Conservation (phyloP, 2,888 invertebrate genomes). For the Ecdyonurus torrentis region DNA sequence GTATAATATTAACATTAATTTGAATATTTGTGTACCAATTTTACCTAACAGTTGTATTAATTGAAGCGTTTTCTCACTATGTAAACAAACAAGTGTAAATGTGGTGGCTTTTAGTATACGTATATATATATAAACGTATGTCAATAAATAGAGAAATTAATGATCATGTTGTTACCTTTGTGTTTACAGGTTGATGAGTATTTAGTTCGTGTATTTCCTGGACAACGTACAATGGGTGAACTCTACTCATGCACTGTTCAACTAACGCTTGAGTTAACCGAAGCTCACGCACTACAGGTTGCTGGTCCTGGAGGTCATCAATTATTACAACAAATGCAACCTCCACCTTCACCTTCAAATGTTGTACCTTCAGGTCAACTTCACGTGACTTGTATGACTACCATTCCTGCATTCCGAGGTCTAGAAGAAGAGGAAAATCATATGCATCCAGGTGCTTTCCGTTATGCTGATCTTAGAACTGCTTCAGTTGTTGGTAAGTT, state of each 20-base stretch:
- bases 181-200: background rate
- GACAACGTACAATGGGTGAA: background rate
- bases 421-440: background rate
- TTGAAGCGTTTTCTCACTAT: too few species aligned
- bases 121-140: too few species aligned
- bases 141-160: too few species aligned
- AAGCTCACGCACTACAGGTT: background rate
- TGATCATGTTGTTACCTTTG: too few species aligned
- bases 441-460: background rate
- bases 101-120: too few species aligned
- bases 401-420: background rate
- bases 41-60: too few species aligned
- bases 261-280: background rate
- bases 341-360: background rate
- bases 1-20: too few species aligned
- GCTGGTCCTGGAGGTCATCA: background rate
- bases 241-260: background rate
- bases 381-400: background rate
- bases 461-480: background rate
- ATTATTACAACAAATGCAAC: background rate
- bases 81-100: too few species aligned
- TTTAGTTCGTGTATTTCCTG: background rate
- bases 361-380: background rate
- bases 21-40: too few species aligned
- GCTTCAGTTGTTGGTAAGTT: background rate